Percentiles rank a stretch among this genome's conserved stretches.
phyloP scores from a whole-genome alignment of 2,113 vertebrate genomes.

The Coracopsis vasa region DNA sequence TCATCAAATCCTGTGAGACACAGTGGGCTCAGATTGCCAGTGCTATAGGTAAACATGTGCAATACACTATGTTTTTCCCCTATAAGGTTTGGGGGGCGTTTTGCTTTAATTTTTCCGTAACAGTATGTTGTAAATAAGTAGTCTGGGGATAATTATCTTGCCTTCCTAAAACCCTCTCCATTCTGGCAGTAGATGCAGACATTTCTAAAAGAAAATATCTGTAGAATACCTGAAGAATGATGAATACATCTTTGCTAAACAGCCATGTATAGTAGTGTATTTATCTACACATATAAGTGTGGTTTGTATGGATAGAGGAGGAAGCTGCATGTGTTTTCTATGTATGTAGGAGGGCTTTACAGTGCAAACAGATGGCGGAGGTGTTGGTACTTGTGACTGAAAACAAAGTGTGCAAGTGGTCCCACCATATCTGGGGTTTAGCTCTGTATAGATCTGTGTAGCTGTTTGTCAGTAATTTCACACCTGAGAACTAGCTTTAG shows the following conservation, averaged over 20 bases:
- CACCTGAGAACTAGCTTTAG: neutral
- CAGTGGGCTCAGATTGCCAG: neutral
- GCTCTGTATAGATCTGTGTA: neutral
- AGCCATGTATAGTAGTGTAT: neutral
- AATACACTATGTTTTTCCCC: neutral
- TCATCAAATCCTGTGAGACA: neutral
- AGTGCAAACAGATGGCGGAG: rapidly evolving
- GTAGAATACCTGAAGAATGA: neutral
- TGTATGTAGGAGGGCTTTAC: neutral
- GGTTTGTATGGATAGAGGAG: neutral
- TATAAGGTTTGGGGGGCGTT: neutral
- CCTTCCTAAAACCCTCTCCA: neutral
- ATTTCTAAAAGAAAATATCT: neutral
- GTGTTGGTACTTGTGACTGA: neutral
- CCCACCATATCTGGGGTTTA: neutral
- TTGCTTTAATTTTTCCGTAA: neutral
- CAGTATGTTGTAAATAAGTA: neutral
- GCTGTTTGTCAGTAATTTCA: neutral
- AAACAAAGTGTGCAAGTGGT: neutral
- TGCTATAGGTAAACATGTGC: neutral
- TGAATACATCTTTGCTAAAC: neutral
- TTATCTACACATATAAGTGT: neutral
- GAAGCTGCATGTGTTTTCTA: neutral
- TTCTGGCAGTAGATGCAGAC: neutral
- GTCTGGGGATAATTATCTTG: neutral